A percentile compares a stretch with the other conserved stretches of the same genome.
Conservation (phyloP, 1,140 invertebrate species). For the Polyergus mexicanus region DNA sequence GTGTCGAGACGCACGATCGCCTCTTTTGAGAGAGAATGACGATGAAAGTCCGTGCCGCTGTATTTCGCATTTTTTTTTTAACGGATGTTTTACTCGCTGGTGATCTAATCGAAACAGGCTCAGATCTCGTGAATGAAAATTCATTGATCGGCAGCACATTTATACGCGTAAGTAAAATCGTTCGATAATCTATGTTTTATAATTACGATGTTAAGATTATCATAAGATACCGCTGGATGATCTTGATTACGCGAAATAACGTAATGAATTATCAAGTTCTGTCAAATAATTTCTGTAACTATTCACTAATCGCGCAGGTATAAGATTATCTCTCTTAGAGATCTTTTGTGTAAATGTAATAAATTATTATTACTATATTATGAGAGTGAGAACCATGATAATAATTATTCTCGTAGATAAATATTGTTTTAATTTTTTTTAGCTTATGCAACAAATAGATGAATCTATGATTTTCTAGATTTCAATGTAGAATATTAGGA, state of each 20-base stretch:
- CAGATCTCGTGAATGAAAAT: constrained; percentile 4
- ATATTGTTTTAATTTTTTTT: not conserved
- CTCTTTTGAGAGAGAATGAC: constrained; percentile 11
- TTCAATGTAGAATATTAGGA: not conserved
- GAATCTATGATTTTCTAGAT: not conserved
- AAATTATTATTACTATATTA: not conserved
- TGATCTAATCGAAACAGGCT: constrained; percentile 6
- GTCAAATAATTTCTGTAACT: not conserved
- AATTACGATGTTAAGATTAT: not conserved
- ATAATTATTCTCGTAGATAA: not conserved
- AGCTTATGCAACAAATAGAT: not conserved
- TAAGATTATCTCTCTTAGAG: not conserved
- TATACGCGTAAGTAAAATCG: not conserved
- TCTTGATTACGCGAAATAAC: not conserved
- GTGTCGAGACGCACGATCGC: constrained; percentile 45
- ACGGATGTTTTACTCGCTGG: constrained; percentile 2
- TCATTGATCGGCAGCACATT: not conserved
- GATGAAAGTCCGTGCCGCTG: constrained; percentile 17
- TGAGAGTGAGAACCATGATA: not conserved
- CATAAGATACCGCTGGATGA: not conserved
- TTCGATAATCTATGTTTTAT: not conserved
- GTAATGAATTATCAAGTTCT: not conserved
- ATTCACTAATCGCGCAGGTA: not conserved
- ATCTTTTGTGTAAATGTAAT: not conserved
- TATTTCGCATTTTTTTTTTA: constrained; percentile 12